These are phyloP conservation scores for Melipona beecheii DNA, from an alignment of 2,888 invertebrate species.

Conservation along the genomic window DNA sequence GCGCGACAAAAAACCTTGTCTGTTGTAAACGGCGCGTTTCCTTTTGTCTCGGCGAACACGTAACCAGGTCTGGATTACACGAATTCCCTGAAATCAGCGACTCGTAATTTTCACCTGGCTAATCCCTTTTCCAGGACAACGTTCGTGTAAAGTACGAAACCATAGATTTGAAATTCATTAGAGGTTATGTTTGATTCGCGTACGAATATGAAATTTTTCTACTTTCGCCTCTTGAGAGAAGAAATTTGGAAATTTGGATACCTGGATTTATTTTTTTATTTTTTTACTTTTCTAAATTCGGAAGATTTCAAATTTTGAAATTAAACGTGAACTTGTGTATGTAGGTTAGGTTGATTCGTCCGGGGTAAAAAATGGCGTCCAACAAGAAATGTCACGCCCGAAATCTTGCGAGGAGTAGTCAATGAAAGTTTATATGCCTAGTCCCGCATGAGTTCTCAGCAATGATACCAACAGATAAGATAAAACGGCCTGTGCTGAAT, in stretches of 20 bases:
- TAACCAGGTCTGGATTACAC: neutral
- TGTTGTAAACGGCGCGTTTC: neutral
- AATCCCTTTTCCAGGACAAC: neutral
- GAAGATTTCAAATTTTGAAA: too few relatives aligned
- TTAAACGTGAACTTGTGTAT: neutral
- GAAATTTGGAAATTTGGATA: neutral
- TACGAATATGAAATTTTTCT: neutral
- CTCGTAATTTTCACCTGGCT: neutral
- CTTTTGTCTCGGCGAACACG: constrained; percentile 30
- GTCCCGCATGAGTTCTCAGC: neutral
- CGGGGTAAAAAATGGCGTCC: neutral
- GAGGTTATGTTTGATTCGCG: neutral
- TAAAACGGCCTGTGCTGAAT: constrained; percentile 23
- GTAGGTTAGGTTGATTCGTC: neutral
- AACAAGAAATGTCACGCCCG: neutral
- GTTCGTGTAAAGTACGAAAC: neutral
- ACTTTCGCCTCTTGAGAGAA: too few relatives aligned
- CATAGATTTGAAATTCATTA: neutral
- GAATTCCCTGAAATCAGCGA: neutral
- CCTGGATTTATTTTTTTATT: neutral
- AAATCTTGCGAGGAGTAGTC: neutral
- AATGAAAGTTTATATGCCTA: neutral
- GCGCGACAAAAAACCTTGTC: constrained; percentile 31
- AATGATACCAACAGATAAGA: constrained; percentile 20
- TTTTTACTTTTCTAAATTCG: too few relatives aligned